Base-by-base conservation (phyloP, 2,113 vertebrate genomes). In the Chelonoidis abingdonii region DNA sequence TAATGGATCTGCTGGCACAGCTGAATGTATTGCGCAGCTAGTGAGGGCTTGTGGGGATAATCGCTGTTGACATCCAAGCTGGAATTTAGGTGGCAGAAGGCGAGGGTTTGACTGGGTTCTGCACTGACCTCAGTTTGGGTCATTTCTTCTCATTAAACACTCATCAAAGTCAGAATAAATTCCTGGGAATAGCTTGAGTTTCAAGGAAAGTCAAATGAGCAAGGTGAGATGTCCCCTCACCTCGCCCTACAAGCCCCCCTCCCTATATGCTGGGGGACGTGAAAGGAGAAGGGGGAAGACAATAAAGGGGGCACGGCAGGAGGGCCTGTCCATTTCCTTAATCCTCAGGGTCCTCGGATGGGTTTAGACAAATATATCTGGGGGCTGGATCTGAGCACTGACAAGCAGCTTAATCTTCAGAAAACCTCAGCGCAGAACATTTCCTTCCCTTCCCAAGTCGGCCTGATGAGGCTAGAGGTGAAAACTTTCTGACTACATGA, bases 21-120 rank as follows among this genome's bases (percentile, higher is more conserved):
- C 80, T n/a, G 52, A 56, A 1, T 0, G 0, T 54, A 1, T 29
- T 62, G 89, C 0, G 29, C 54, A 22, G 84, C 79, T 94, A 90
- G 80, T 25, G 17, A 24, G 19, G 80, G 62, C 75, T 95, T 85
- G 52, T 57, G 62, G 27, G 80, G 87, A 95, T 19, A 93, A 83
- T 87, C 89, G 81, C 76, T 90, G 83, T 22, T 93, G 88, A 89
- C 88, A 78, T n/a, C 52, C 75, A 78, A 78, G 65, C 88, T 92
- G 91, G 83, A 93, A 86, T 89, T 92, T 47, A 89, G 83, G 76
- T 53, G 0, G 2, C 78, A 84, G 56, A 89, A 90, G 86, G 59
- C 65, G 38, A 49, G 4, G 5, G 31, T 83, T 83, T 90, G 93
- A 1, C 22, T 49, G 24, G 41, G 22, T 69, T 80, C 49, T 5